Percentiles rank a stretch among this genome's conserved stretches.
phyloP scores from a whole-genome alignment of 2,113 vertebrate species.

The Nibea albiflora region DNA sequence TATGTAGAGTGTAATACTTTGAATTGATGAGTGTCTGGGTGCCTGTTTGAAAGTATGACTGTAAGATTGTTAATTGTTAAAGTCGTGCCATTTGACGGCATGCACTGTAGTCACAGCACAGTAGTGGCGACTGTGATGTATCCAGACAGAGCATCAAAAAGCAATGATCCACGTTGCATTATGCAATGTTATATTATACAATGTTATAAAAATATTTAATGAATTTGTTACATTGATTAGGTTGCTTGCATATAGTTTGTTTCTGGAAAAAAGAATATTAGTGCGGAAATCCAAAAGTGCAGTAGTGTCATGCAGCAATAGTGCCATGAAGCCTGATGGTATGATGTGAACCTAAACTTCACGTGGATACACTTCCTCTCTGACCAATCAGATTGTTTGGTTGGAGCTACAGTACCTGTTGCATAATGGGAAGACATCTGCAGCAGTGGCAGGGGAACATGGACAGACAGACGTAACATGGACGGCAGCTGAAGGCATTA shows the following conservation, averaged over 20 bases:
- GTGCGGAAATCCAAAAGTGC: not conserved
- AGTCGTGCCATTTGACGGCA: not conserved
- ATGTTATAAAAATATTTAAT: not conserved
- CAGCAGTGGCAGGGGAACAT: not conserved
- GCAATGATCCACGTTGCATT: not conserved
- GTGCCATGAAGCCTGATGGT: not conserved
- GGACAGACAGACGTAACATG: not conserved
- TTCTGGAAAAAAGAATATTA: not conserved
- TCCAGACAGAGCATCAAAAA: not conserved
- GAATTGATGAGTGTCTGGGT: no score
- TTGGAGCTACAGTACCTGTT: constrained; percentile 1
- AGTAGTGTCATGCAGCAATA: not conserved
- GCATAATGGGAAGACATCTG: not conserved
- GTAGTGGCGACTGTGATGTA: no score
- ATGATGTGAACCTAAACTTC: not conserved
- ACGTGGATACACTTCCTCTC: no score
- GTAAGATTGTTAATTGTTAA: no score
- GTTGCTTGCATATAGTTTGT: no score
- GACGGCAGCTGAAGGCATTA: not conserved
- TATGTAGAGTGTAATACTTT: no score
- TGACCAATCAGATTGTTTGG: not conserved
- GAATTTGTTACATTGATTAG: not conserved
- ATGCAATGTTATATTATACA: not conserved
- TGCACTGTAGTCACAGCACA: not conserved
- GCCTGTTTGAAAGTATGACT: no score